phyloP scores from a whole-genome alignment of 1,140 invertebrate species.

The Atta texana region DNA sequence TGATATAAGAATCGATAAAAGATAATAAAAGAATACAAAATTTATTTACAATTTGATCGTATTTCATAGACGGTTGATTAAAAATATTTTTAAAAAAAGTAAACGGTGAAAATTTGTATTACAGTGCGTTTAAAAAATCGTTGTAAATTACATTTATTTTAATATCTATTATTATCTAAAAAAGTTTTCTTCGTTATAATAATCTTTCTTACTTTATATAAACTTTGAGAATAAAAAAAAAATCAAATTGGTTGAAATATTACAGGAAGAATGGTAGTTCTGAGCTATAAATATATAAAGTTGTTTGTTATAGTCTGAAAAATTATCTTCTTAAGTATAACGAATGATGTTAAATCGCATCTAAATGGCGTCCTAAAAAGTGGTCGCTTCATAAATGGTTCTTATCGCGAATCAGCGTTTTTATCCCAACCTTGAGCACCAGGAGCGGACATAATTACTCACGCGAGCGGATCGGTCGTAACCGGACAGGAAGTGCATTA shows the following conservation, averaged over 20 bases:
- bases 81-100: no score
- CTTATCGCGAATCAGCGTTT: slow-evolving; percentile 41
- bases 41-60: no score
- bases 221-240: not conserved
- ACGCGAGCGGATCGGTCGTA: slow-evolving; percentile 41
- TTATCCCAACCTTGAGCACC: slow-evolving; percentile 29
- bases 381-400: slow-evolving; percentile 19
- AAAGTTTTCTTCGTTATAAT: not conserved
- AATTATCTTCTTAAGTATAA: slow-evolving; percentile 3
- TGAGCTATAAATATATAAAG: not conserved
- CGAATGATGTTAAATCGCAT: slow-evolving; percentile 23
- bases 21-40: no score
- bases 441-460: slow-evolving; percentile 38
- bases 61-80: no score
- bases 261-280: not conserved
- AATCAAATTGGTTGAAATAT: not conserved
- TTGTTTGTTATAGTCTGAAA: not conserved
- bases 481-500: slow-evolving; percentile 53
- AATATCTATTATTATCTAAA: not conserved
- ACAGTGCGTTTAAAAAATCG: not conserved
- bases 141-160: not conserved
- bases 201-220: not conserved
- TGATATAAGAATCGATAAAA: no score
- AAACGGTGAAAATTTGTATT: no score
- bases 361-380: slow-evolving; percentile 19